Percentiles rank a stretch among this genome's conserved stretches.
phyloP scores from a whole-genome alignment of 2,888 invertebrate species.

The Drosophila peninsularis region DNA sequence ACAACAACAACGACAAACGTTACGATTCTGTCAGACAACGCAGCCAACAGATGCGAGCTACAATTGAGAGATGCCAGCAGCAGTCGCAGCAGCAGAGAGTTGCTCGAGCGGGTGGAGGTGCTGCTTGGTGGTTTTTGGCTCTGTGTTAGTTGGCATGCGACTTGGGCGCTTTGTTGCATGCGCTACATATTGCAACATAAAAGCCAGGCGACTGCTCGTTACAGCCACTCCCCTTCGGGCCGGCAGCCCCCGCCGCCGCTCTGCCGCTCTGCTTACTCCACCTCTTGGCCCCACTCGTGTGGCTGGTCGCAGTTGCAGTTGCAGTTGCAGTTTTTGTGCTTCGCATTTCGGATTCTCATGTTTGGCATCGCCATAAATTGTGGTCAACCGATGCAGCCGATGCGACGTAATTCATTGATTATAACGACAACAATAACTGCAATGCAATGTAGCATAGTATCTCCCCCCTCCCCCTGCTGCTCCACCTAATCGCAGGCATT shows the following conservation, averaged over 20 bases:
- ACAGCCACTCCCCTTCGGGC: constrained; percentile 38
- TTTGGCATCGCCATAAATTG: constrained; percentile 76
- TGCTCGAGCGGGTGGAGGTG: constrained; percentile 14
- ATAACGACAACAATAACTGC: constrained; percentile 78
- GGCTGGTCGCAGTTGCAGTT: constrained; percentile 36
- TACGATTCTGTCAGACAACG: constrained; percentile 73
- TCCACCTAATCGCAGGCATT: constrained; percentile 41
- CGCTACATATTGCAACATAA: constrained; percentile 67
- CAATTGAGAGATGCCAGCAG: constrained; percentile 55
- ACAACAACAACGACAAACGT: constrained; percentile 48
- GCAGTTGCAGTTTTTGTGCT: constrained; percentile 66
- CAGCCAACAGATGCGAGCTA: constrained; percentile 57
- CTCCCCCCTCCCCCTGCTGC: not conserved
- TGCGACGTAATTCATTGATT: constrained; percentile 79
- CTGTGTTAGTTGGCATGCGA: constrained; percentile 51
- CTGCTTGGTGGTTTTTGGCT: constrained; percentile 24
- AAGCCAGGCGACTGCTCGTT: constrained; percentile 60
- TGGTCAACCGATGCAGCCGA: constrained; percentile 77
- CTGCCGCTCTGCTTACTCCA: not conserved
- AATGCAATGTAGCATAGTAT: constrained; percentile 40
- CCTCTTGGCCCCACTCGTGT: constrained; percentile 27
- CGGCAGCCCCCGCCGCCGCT: not conserved
- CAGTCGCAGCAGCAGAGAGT: constrained; percentile 2
- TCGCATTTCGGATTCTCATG: constrained; percentile 73
- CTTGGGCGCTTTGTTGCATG: constrained; percentile 70